Conservation (phyloP, 2,888 invertebrate genomes). For the Tanypteryx hageni region DNA sequence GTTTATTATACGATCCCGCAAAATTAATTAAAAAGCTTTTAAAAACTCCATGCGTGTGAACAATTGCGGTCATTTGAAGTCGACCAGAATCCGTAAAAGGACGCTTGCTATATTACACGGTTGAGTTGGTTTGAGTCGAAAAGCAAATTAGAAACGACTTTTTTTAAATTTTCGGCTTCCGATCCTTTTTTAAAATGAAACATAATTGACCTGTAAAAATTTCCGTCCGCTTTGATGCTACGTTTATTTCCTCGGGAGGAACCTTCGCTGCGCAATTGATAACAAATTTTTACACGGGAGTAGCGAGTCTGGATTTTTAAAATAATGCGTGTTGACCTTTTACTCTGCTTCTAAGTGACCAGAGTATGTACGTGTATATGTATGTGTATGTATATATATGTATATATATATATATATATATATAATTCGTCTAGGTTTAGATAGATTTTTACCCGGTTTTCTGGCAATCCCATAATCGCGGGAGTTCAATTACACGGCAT, state of each 20-base stretch:
- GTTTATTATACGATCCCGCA: background rate
- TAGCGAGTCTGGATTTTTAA: background rate
- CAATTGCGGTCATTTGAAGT: constrained; percentile 24
- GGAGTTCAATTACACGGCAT: too few species aligned
- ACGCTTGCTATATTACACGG: background rate
- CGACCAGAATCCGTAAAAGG: background rate
- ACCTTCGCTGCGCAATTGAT: background rate
- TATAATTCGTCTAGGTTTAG: too few species aligned
- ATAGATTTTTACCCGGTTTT: too few species aligned
- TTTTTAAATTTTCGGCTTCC: background rate
- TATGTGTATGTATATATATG: too few species aligned
- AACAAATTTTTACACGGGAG: background rate
- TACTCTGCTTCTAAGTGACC: too few species aligned
- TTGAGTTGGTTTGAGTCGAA: background rate
- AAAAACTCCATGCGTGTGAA: constrained; percentile 11
- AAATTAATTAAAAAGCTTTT: background rate
- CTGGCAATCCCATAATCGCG: too few species aligned
- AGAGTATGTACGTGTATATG: too few species aligned
- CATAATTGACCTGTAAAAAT: constrained; percentile 5
- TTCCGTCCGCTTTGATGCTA: background rate
- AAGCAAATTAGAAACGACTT: background rate
- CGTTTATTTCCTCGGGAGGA: background rate
- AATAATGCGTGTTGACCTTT: background rate
- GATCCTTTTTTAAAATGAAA: background rate
- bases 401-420: too few species aligned